phyloP scores from a whole-genome alignment of 1,140 invertebrate species.

The Drosophila obscura region DNA sequence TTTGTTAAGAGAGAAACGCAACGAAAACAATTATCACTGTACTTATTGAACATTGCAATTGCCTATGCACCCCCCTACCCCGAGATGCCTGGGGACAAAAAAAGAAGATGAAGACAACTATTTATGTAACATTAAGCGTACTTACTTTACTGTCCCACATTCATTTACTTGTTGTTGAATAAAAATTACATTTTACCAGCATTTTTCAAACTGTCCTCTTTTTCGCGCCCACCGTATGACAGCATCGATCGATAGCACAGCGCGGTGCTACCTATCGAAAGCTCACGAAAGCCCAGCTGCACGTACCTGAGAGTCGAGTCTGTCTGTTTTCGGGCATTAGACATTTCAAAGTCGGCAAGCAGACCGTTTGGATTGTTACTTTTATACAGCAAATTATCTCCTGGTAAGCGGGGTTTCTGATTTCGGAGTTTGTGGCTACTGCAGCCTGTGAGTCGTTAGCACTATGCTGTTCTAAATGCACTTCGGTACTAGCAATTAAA shows the following conservation, averaged over 20 bases:
- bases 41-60: conserved; percentile 75
- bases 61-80: conserved; percentile 35
- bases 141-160: conserved; percentile 76
- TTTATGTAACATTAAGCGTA: conserved; percentile 79
- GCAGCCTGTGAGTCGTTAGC: neutral
- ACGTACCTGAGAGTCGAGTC: conserved; percentile 8
- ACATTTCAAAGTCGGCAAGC: conserved; percentile 44
- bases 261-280: neutral
- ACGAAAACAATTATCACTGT: conserved; percentile 79
- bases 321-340: conserved; percentile 30
- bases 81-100: conserved; percentile 27
- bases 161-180: conserved; percentile 81
- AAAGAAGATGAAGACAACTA: conserved; percentile 50
- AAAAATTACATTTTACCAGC: conserved; percentile 76
- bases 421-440: neutral
- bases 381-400: neutral
- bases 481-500: conserved; percentile 21
- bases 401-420: conserved; percentile 30
- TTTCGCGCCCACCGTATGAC: conserved; percentile 3
- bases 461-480: conserved; percentile 3
- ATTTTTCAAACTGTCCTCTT: conserved; percentile 7
- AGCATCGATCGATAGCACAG: conserved; percentile 28
- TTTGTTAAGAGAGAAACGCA: conserved; percentile 53
- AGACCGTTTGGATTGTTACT: conserved; percentile 27
- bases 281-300: neutral